A percentile compares a stretch with the other conserved stretches of the same genome.
Evolutionary conservation across 1,140 invertebrate genomes (phyloP).

Genomic region (Temnothorax curvispinosus): DNA sequence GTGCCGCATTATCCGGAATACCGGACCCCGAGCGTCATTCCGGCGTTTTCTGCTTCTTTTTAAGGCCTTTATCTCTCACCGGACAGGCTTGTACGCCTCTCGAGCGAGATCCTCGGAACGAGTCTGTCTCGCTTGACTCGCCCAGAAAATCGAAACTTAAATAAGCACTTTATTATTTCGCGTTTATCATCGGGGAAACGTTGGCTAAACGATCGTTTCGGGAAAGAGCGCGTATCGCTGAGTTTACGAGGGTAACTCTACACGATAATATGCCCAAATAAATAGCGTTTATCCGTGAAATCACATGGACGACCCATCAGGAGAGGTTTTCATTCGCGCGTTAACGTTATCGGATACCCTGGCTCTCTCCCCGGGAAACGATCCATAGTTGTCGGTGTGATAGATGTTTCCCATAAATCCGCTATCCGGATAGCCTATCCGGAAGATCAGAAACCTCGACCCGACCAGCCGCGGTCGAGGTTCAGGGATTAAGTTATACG

Average conservation of each 20-base stretch:
- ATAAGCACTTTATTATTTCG: neutral
- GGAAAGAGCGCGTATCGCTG: neutral
- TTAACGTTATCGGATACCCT: slow-evolving; percentile 38
- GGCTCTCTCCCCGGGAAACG: slow-evolving; percentile 15
- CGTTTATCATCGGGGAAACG: neutral
- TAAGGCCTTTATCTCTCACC: slow-evolving; percentile 17
- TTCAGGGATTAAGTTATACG: slow-evolving; percentile 69
- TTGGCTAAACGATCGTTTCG: neutral
- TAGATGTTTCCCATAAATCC: slow-evolving; percentile 47
- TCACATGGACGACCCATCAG: neutral
- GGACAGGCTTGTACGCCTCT: neutral
- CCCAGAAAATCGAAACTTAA: slow-evolving; percentile 10
- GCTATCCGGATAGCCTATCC: slow-evolving; percentile 21
- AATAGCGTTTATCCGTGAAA: neutral
- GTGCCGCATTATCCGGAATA: slow-evolving; percentile 53
- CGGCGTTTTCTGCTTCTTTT: slow-evolving; percentile 28
- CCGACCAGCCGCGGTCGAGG: slow-evolving; percentile 26
- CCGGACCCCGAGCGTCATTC: slow-evolving; percentile 48
- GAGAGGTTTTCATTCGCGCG: slow-evolving; percentile 28
- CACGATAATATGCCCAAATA: neutral
- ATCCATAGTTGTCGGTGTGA: slow-evolving; percentile 29
- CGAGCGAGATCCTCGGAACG: neutral
- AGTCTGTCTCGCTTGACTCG: slow-evolving; percentile 11
- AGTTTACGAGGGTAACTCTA: neutral
- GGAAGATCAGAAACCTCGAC: slow-evolving; percentile 39